Evolutionary conservation across 2,888 invertebrate genomes (phyloP).

Genomic region (Pachymerium ferrugineum): DNA sequence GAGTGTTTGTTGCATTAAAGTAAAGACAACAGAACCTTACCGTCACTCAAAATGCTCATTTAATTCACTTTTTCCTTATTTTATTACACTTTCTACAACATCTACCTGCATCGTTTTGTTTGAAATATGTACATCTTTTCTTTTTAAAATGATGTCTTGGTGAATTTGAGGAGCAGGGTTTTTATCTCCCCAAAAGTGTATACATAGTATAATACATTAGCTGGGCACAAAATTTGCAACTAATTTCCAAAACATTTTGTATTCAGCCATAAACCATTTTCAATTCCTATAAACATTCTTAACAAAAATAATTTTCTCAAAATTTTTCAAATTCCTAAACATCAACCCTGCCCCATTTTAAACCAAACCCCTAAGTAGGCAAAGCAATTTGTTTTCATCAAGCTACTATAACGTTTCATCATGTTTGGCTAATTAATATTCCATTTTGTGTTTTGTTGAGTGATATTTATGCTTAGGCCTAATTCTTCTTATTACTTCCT

Average conservation of each 20-base stretch:
- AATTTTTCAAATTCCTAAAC: background rate
- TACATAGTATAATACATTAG: slow-evolving; percentile 6
- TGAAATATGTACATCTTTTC: background rate
- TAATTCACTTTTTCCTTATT: background rate
- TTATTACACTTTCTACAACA: background rate
- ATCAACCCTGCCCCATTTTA: background rate
- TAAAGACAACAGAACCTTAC: background rate
- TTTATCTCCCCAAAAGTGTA: background rate
- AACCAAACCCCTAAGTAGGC: background rate
- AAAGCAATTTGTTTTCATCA: background rate
- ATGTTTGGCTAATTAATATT: background rate
- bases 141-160: slow-evolving; percentile 6
- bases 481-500: background rate
- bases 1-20: background rate
- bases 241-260: slow-evolving; percentile 16
- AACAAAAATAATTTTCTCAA: slow-evolving; percentile 16
- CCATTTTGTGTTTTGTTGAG: background rate
- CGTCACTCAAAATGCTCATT: slow-evolving; percentile 2
- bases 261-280: background rate
- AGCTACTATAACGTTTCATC: background rate
- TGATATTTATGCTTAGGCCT: background rate
- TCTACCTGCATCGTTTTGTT: background rate
- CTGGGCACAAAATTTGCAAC: slow-evolving; percentile 5
- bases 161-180: background rate
- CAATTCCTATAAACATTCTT: slow-evolving; percentile 6